phyloP scores from a whole-genome alignment of 2,113 vertebrate genomes.

The Podarcis muralis region DNA sequence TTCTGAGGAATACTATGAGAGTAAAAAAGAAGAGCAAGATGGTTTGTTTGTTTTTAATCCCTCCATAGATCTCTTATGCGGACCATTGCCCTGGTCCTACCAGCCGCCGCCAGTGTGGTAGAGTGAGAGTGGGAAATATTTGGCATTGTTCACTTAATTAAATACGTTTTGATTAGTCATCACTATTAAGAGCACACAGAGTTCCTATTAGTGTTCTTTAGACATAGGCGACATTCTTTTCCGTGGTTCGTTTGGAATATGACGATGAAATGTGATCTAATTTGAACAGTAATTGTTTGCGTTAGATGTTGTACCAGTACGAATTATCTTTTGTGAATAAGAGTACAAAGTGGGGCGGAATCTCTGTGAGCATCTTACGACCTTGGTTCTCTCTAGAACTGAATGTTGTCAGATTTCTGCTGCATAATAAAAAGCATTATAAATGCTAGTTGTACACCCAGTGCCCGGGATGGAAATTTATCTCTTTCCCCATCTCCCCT shows the following conservation, averaged over 20 bases:
- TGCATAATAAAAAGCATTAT: constrained; percentile 58
- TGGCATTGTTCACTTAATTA: constrained; percentile 58
- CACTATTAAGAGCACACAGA: constrained; percentile 46
- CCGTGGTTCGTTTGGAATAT: constrained; percentile 46
- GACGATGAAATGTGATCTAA: constrained; percentile 65
- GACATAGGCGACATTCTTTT: constrained; percentile 43
- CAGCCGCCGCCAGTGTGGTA: background rate
- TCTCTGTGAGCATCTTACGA: constrained; percentile 54
- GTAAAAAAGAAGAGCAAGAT: background rate
- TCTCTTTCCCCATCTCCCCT: constrained; percentile 51
- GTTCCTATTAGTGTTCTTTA: constrained; percentile 48
- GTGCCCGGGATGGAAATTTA: constrained; percentile 58
- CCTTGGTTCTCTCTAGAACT: constrained; percentile 48
- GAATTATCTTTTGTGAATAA: constrained; percentile 58
- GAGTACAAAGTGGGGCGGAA: constrained; percentile 39
- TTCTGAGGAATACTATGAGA: background rate
- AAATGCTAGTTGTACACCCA: constrained; percentile 66
- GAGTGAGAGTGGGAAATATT: background rate
- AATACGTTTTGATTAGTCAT: constrained; percentile 42
- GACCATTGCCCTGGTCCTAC: too few species aligned
- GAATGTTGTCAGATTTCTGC: constrained; percentile 51
- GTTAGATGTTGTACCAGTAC: constrained; percentile 58
- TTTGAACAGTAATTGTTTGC: constrained; percentile 59
- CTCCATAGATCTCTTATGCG: background rate
- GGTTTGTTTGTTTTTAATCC: too few species aligned